Base-by-base conservation (phyloP, 2,113 vertebrate species). In the Tyto alba region DNA sequence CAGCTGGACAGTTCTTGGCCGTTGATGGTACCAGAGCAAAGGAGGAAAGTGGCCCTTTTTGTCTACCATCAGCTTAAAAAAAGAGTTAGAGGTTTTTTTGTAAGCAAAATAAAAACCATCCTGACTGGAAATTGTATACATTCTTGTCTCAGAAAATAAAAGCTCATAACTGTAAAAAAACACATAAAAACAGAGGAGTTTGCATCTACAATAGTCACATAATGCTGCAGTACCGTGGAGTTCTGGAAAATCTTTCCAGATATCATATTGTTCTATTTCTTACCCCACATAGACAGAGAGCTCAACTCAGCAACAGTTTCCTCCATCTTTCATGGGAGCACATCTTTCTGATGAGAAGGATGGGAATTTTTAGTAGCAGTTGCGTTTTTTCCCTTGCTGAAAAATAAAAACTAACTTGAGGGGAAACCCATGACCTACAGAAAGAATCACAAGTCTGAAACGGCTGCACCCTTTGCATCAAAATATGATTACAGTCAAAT, bases 191-290 rank as follows among this genome's bases (percentile, higher is more conserved):
- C 22, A 56, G 16, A 29, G 7, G 43, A 73, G 20, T 50, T 52
- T 88, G 11, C 41, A 67, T 17, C 25, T 76, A 13, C 36, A 59
- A 13, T 29, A 64, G 13, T 64, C 27, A 80, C 18, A 26, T 12
- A 40, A 66, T 34, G 5, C 26, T 25, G 4, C 11, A 56, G 11
- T n/a, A 57, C 11, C 2, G 0, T 6, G 40, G 22, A n/a, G 10
- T 55, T 36, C 47, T 34, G 8, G 11, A 34, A 43, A 69, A 59
- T 43, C 38, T 56, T 84, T 80, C 16, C 43, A 68, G 8, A 17
- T 34, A 47, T 11, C 56, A 32, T 36, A 41, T 57, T 63, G 16
- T 38, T 73, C 53, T 36, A 2, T 47, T 57, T 48, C 34, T 52
- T 77, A 40, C 7, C 17, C 30, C 68, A 29, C 15, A 27, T 5